phyloP scores from a whole-genome alignment of 2,888 invertebrate species.

The Hemistola chrysoprasaria region DNA sequence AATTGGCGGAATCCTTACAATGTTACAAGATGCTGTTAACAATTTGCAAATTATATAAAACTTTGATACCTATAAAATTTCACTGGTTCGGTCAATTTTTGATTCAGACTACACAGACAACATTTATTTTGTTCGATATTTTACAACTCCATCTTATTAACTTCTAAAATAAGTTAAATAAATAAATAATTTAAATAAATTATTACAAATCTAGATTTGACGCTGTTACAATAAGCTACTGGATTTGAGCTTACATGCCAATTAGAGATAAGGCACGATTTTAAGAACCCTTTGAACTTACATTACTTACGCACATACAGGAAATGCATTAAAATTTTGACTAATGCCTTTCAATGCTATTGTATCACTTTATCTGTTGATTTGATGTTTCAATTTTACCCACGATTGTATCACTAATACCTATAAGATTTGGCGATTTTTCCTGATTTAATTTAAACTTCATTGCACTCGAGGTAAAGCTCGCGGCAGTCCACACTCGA shows the following conservation, averaged over 20 bases:
- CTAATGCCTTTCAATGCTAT: conserved; percentile 28
- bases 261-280: conserved; percentile 17
- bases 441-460: conserved; percentile 83
- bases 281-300: conserved; percentile 11
- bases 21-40: conserved; percentile 48
- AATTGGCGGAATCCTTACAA: conserved; percentile 62
- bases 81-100: conserved; percentile 34
- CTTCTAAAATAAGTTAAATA: conserved; percentile 79
- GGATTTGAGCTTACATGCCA: conserved; percentile 23
- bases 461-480: conserved; percentile 93
- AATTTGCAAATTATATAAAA: conserved; percentile 56
- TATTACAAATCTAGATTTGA: conserved; percentile 60
- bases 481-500: conserved; percentile 93
- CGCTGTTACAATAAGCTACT: conserved; percentile 30
- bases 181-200: conserved; percentile 79
- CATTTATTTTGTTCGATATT: conserved; percentile 40
- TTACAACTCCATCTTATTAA: conserved; percentile 59
- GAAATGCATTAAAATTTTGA: conserved; percentile 29
- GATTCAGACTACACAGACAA: conserved; percentile 19
- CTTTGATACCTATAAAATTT: conserved; percentile 33
- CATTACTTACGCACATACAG: conserved; percentile 7
- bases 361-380: conserved; percentile 26
- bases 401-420: conserved; percentile 22
- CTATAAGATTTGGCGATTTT: conserved; percentile 34
- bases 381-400: conserved; percentile 27